phyloP scores from a whole-genome alignment of 2,113 vertebrate species.

The Herpailurus yagouaroundi region DNA sequence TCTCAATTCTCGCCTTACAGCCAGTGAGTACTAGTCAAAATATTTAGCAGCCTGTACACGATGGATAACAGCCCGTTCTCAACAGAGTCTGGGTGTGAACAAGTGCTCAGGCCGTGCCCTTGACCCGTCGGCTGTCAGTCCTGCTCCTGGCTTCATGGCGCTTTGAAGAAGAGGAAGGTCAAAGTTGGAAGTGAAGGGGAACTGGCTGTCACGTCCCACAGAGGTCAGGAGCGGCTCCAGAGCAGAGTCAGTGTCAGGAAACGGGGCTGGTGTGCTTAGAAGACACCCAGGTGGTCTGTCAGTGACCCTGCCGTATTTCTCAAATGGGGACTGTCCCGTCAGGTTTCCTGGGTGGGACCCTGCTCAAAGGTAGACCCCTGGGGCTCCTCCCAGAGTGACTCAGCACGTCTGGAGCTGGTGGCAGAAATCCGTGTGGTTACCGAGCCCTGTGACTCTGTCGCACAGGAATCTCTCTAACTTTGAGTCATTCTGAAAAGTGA shows the following conservation, averaged over 20 bases:
- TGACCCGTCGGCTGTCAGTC: neutral
- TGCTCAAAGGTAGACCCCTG: neutral
- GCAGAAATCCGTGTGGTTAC: neutral
- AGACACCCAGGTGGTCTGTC: neutral
- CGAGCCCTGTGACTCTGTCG: no score
- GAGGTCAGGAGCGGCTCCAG: neutral
- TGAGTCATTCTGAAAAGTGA: neutral
- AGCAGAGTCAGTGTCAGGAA: neutral
- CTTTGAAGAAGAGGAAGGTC: neutral
- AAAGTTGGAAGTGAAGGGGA: neutral
- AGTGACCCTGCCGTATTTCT: neutral
- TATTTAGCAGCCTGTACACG: neutral
- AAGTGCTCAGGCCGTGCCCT: rapidly evolving
- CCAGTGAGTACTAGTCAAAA: neutral
- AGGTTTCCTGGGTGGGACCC: neutral
- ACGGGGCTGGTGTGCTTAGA: neutral
- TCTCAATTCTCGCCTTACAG: neutral
- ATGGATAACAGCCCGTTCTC: neutral
- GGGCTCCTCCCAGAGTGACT: neutral
- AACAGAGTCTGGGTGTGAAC: neutral
- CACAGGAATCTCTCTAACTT: neutral
- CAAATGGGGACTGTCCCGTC: neutral
- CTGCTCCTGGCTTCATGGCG: rapidly evolving
- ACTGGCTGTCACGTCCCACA: neutral
- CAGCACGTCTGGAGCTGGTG: neutral